Conservation (phyloP, 1,140 invertebrate species). For the Caligus rogercresseyi region DNA sequence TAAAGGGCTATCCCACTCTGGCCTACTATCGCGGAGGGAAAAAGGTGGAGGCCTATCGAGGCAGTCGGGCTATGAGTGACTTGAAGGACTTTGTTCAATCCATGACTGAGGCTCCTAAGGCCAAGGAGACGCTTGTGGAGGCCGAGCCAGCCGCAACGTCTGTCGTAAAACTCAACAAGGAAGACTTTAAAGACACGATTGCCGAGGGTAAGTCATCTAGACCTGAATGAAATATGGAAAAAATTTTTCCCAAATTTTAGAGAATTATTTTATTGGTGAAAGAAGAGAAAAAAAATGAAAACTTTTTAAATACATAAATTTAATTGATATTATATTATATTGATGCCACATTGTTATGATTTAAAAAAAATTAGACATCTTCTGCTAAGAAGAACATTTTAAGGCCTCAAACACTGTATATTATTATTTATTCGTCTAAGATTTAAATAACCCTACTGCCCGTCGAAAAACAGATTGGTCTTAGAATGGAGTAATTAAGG, state of each 20-base stretch:
- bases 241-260: background rate
- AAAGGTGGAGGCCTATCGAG: constrained; percentile 10
- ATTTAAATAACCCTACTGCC: no score
- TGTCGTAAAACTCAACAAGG: constrained; percentile 2
- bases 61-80: background rate
- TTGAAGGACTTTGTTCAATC: constrained; percentile 1
- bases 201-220: background rate
- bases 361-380: no score
- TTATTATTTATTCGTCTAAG: no score
- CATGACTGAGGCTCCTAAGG: background rate
- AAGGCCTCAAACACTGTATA: no score
- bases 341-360: no score
- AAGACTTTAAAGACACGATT: background rate
- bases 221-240: background rate
- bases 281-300: no score
- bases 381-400: no score
- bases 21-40: background rate
- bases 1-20: constrained; percentile 18
- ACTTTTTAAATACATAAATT: no score
- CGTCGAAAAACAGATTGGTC: no score
- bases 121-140: background rate
- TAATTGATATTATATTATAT: no score
- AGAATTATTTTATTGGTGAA: no score
- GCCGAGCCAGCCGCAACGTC: background rate
- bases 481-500: no score